Evolutionary conservation across 1,140 invertebrate species (phyloP), one percentile per base, ranked within the genome.

Genomic region (Lepidurus couesii): DNA sequence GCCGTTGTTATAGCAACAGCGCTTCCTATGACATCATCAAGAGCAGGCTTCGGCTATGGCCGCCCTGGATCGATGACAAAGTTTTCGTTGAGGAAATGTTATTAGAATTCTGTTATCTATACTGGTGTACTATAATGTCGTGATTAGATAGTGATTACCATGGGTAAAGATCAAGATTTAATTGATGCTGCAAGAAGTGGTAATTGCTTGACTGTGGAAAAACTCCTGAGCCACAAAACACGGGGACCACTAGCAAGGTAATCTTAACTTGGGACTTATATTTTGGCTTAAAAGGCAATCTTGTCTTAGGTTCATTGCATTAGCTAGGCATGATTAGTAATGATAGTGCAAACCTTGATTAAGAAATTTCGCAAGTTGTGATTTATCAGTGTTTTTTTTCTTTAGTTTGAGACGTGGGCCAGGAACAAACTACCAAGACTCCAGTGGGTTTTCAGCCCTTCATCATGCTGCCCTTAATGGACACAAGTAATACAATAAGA

Each of bases 101-200:
- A 85, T 88, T 87, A 87, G 88, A 86, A 80, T 80, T 87, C 53
- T 85, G 86, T 87, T 88, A 53, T 24, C 73, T 75, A 44, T 75
- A 75, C 7, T 53, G 74, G 78, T 87, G 88, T 86, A 87, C 88
- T 77, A 79, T 44, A 78, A 45, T 79, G 73, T 44, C 53, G 73
- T 42, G 78, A 73, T 75, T 42, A 79, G 76, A 78, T 82, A 80
- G 45, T 74, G 13, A 44, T 76, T 87, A 87, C 87, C 86, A 95
- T 98, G 95, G 95, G 95, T 84, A 96, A 96, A 88, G 95, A 97
- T 86, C 93, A 96, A 86, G 95, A 98, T 87, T 90, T 98, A 86
- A 89, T 98, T 85, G 95, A 98, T 84, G 96, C 95, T 82, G 95
- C 95, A 81, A 90, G 95, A 83, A 95, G 91, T 87, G 96, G 95